phyloP scores from a whole-genome alignment of 1,140 invertebrate species.

The Leucophenga varia region DNA sequence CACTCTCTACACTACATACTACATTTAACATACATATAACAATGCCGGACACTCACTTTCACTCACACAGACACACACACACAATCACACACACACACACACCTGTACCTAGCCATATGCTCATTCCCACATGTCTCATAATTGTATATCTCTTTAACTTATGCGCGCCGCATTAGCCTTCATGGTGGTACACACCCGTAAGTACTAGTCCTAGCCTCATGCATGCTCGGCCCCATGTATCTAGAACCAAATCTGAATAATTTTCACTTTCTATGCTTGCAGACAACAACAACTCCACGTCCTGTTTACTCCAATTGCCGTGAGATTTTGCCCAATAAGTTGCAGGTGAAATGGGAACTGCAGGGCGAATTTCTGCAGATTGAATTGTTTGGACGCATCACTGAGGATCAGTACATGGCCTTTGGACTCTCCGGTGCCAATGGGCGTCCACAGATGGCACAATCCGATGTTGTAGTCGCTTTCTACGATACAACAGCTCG shows the following conservation, averaged over 20 bases:
- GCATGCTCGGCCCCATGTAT: too few relatives aligned
- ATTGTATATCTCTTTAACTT: too few relatives aligned
- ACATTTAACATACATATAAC: background rate
- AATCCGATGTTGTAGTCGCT: slow-evolving; percentile 81
- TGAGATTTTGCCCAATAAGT: slow-evolving; percentile 72
- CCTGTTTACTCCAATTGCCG: slow-evolving; percentile 71
- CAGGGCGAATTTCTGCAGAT: slow-evolving; percentile 74
- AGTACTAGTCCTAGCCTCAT: slow-evolving; percentile 64
- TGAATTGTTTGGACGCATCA: slow-evolving; percentile 72
- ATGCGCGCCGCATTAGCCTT: slow-evolving; percentile 64
- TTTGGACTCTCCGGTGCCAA: slow-evolving; percentile 81
- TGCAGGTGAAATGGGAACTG: slow-evolving; percentile 81
- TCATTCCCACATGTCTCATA: too few relatives aligned
- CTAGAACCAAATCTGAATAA: too few relatives aligned
- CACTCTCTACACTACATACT: background rate
- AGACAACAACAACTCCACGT: slow-evolving; percentile 64
- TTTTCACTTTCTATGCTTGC: too few relatives aligned
- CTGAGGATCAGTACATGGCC: slow-evolving; percentile 83
- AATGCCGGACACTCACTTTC: background rate
- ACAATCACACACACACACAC: too few relatives aligned
- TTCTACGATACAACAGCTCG: slow-evolving; percentile 72
- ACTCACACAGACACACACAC: background rate
- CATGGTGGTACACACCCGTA: slow-evolving; percentile 88
- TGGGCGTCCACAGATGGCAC: slow-evolving; percentile 70
- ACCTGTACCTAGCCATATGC: too few relatives aligned